Conservation (phyloP, 1,140 invertebrate species). For the Drosophila obscura region DNA sequence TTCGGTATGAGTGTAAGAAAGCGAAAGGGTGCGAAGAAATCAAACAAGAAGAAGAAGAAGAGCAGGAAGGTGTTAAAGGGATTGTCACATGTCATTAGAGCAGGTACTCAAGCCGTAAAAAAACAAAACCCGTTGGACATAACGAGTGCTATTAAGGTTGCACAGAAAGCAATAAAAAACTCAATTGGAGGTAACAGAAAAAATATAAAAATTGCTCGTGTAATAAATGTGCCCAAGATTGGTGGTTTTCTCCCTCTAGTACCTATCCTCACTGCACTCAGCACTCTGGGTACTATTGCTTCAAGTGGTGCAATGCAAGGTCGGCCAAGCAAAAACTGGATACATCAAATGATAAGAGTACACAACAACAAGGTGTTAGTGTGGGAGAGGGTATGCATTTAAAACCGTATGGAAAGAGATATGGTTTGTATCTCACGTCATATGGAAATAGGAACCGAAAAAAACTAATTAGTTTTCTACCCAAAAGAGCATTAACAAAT, state of each 20-base stretch:
- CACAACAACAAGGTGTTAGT: background rate
- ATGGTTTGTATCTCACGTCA: background rate
- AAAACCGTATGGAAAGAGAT: constrained; percentile 1
- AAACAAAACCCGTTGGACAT: too few species aligned
- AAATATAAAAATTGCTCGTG: constrained; percentile 1
- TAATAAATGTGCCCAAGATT: background rate
- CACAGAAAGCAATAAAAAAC: too few species aligned
- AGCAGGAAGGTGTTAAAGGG: too few species aligned
- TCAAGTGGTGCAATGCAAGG: constrained; percentile 1
- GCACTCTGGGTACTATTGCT: background rate
- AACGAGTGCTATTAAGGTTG: too few species aligned
- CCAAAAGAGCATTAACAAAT: background rate
- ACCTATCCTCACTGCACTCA: background rate
- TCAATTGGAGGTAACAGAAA: background rate
- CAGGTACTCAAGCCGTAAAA: too few species aligned
- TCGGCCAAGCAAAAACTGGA: background rate
- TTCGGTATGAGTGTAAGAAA: background rate
- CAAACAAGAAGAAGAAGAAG: too few species aligned
- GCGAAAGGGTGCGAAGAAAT: background rate
- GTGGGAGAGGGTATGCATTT: constrained; percentile 1
- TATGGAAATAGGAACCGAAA: background rate
- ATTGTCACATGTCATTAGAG: too few species aligned
- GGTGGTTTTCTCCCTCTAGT: background rate
- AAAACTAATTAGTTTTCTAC: constrained; percentile 4
- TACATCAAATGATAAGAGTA: background rate